Base-by-base conservation (phyloP, 1,140 invertebrate genomes). In the Ephestia elutella region DNA sequence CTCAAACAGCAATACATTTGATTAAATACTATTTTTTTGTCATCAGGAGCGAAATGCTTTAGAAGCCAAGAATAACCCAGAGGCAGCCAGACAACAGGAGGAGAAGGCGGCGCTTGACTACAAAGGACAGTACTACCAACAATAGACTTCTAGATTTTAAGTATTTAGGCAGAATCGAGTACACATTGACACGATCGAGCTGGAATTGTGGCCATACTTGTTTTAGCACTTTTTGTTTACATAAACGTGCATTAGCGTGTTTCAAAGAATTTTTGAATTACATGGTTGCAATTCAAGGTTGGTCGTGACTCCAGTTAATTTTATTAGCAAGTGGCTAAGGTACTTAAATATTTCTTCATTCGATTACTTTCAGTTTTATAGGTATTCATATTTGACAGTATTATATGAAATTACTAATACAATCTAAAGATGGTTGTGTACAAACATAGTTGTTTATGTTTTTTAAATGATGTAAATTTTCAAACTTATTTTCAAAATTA, bases 1-100 rank as follows among this genome's bases (percentile, higher is more conserved):
- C 7, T 25, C 2, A 25, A 25, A 3, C 7, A 2, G 21, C 2
- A 25, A 25, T 25, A 25, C 21, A 25, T 25, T 25, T 25, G 7
- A n/a, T n/a, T n/a, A n/a, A n/a, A n/a, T 30, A 59, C 44, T 49
- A 57, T 54, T 71, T 86, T 44, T 44, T 44, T 44, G 13, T 17
- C 13, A n/a, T 61, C 73, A 89, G 88, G 90, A 91, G 68, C 88
- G 89, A 19, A 67, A 74, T 32, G 90, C 87, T 10, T 60, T 86
- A 28, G 87, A 91, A 63, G 82, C 84, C 19, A 90, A 90, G 73
- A 86, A 81, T 56, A 90, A 92, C 77, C 91, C 91, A 0, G 90
- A 89, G 55, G 78, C 77, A 57, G 90, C 90, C 55, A 88, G 83
- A 66, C 76, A 77, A 53, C 80, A 90, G 44, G 90, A 91, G 69